Conservation (phyloP, 2,888 invertebrate genomes). For the Galerucella calmariensis region DNA sequence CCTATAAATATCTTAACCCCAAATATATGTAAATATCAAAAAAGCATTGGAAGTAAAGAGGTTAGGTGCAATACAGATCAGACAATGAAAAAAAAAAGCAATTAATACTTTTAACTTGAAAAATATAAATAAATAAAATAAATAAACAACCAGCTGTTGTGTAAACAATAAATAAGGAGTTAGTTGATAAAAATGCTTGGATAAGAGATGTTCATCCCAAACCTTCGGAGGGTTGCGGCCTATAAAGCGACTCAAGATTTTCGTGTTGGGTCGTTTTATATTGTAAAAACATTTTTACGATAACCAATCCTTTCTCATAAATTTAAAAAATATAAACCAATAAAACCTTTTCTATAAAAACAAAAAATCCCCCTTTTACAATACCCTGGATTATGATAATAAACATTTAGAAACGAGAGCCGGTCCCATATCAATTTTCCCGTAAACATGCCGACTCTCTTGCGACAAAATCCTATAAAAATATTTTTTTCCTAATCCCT, state of each 20-base stretch:
- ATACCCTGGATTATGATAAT: slow-evolving; percentile 28
- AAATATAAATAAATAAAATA: too few relatives aligned
- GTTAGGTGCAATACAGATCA: too few relatives aligned
- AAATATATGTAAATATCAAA: too few relatives aligned
- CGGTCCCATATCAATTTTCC: slow-evolving; percentile 20
- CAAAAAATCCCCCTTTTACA: slow-evolving; percentile 22
- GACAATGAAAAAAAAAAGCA: too few relatives aligned
- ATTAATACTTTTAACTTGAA: too few relatives aligned
- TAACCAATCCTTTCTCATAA: neutral
- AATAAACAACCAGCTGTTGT: too few relatives aligned
- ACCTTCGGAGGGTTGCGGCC: too few relatives aligned
- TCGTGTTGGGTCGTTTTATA: neutral
- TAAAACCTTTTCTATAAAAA: slow-evolving; percentile 19
- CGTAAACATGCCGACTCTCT: slow-evolving; percentile 20
- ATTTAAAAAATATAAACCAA: slow-evolving; percentile 12
- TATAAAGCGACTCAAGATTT: neutral
- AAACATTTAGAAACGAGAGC: slow-evolving; percentile 21
- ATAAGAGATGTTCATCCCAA: too few relatives aligned
- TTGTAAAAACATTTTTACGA: neutral
- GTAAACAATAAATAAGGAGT: too few relatives aligned
- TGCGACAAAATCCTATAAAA: slow-evolving; percentile 31
- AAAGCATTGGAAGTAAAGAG: too few relatives aligned
- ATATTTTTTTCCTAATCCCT: slow-evolving; percentile 35
- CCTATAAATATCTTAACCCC: too few relatives aligned
- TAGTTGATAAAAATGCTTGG: too few relatives aligned